Percentiles rank a stretch among this genome's conserved stretches.
Evolutionary conservation across 2,797 vertebrate species (phyloP).

Genomic region (Rhabdophis nuchalis): DNA sequence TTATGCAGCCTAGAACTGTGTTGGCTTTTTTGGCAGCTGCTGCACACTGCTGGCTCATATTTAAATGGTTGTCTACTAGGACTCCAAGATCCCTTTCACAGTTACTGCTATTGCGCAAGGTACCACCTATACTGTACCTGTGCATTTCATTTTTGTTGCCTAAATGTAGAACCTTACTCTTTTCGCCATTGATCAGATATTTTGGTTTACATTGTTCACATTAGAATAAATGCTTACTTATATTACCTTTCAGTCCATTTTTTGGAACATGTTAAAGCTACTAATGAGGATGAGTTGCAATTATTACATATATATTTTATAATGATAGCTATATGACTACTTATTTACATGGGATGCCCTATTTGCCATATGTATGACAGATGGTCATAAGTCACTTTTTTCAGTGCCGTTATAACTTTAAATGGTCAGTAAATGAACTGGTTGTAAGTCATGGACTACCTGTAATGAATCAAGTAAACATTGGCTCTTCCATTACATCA

Average conservation of each 20-base stretch:
- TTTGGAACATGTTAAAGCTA: conserved; percentile 24
- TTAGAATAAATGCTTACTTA: not conserved
- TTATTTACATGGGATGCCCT: not conserved
- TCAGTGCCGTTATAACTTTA: not conserved
- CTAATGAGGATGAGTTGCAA: conserved; percentile 20
- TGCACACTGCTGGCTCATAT: too few species aligned
- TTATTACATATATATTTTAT: not conserved
- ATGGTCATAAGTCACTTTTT: not conserved
- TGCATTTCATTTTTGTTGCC: too few species aligned
- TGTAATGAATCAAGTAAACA: not conserved
- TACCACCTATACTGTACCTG: too few species aligned
- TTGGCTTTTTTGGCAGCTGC: too few species aligned
- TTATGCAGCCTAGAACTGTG: too few species aligned
- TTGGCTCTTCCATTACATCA: not conserved
- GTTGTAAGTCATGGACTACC: not conserved
- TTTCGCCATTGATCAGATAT: too few species aligned
- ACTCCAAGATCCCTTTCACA: too few species aligned
- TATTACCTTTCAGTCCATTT: conserved; percentile 15
- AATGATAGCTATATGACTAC: not conserved
- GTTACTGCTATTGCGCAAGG: too few species aligned
- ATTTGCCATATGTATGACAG: not conserved
- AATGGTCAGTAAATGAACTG: not conserved
- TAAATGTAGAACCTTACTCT: too few species aligned
- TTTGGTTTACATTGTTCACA: too few species aligned
- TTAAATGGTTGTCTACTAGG: too few species aligned